Evolutionary conservation across 2,113 vertebrate genomes (phyloP), one percentile per base, ranked within the genome.

Genomic region (Dolichallabes microphthalmus): DNA sequence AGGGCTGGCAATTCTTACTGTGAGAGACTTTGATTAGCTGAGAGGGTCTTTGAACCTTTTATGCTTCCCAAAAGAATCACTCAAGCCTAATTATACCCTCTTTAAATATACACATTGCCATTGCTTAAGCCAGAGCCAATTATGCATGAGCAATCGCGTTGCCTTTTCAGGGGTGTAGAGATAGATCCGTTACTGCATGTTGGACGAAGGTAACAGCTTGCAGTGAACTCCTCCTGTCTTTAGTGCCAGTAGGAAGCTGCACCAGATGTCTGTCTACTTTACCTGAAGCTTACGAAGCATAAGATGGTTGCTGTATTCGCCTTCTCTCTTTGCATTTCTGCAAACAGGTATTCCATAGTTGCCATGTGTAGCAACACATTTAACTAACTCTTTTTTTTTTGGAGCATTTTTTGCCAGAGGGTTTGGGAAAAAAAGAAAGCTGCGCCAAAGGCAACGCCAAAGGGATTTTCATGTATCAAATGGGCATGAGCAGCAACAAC

Each of bases 141-240:
- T 92, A 89, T 89, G 89, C 73, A 82, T 80, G 83, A 82, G 77
- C 86, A 87, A 88, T 91, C 90, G 88, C 22, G 19, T 45, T 22
- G n/a, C 79, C 63, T 61, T 66, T 74, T 82, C 35, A 73, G 66
- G n/a, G 22, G 45, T 75, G 45, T 57, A 20, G 84, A 53, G 55
- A 85, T 52, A 39, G 83, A 74, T 12, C 3, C 35, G 2, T 52
- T 80, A n/a, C n/a, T 55, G 77, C 35, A 52, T 78, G 66, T 80
- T 61, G 68, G 68, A 71, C 64, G 82, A 82, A 92, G 87, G 90
- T 87, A 93, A 92, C 90, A 92, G 90, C 90, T 92, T 93, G 92
- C 90, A 10, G 74, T 19, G 73, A 53, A 27, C 50, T 55, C 50
- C 20, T 84, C 45, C 83, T 78, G 74, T 78, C 63, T 85, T 68